Conservation (phyloP, 2,113 vertebrate genomes). For the Taxidea taxus region DNA sequence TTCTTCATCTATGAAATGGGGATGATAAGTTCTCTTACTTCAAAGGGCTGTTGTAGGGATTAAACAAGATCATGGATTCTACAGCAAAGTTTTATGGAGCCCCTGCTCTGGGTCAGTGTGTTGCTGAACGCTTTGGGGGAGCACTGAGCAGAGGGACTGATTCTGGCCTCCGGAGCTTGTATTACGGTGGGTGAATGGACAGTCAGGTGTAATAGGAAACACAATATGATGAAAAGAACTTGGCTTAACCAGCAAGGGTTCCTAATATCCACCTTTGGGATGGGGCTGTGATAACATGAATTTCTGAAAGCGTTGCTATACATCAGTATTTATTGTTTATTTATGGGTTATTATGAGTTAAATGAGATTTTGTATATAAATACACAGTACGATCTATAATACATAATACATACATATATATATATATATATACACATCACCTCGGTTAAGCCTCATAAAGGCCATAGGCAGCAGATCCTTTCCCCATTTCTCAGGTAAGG, state of each 20-base stretch:
- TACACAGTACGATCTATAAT: not conserved
- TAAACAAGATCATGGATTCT: not conserved
- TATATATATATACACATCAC: too few species aligned
- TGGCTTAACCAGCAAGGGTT: not conserved
- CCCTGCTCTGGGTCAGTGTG: accelerated
- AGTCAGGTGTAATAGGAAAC: not conserved
- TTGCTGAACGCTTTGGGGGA: not conserved
- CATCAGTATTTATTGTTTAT: not conserved
- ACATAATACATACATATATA: not conserved
- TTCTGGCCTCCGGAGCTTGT: not conserved
- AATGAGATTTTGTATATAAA: not conserved
- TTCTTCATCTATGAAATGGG: not conserved
- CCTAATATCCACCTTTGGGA: not conserved
- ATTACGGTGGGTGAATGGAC: not conserved
- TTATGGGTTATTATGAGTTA: not conserved
- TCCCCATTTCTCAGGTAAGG: not conserved
- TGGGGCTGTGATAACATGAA: not conserved
- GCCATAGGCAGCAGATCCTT: too few species aligned
- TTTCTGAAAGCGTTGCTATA: not conserved
- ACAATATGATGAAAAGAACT: not conserved
- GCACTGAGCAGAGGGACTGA: not conserved
- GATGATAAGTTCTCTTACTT: not conserved
- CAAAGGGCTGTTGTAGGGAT: not conserved
- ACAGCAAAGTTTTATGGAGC: not conserved
- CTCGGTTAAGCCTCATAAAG: not conserved